Evolutionary conservation across 2,888 invertebrate genomes (phyloP).

Genomic region (Tribolium freemani): DNA sequence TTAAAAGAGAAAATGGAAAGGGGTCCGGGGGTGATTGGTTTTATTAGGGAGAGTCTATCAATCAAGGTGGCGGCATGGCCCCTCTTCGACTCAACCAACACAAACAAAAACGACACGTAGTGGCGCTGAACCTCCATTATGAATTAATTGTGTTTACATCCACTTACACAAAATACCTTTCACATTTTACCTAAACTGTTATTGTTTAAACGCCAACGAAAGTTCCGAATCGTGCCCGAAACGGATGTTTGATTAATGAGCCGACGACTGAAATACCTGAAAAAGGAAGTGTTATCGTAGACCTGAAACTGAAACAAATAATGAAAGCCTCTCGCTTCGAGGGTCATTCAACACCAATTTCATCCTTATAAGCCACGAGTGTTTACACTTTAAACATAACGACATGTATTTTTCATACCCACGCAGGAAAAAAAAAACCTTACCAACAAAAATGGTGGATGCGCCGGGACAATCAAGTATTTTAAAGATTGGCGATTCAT

Average conservation of each 20-base stretch:
- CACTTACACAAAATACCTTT: constrained; percentile 57
- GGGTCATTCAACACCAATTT: constrained; percentile 16
- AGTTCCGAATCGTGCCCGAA: constrained; percentile 15
- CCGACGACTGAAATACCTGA: constrained; percentile 9
- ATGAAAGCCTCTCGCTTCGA: neutral
- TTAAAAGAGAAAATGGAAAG: constrained; percentile 55
- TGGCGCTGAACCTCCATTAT: constrained; percentile 54
- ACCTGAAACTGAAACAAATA: constrained; percentile 4
- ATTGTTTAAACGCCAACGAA: constrained; percentile 36
- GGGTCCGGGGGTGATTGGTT: constrained; percentile 54
- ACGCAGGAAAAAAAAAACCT: too few species aligned
- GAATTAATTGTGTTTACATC: constrained; percentile 60
- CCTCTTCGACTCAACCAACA: constrained; percentile 46
- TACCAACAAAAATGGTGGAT: too few species aligned
- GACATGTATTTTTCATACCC: neutral
- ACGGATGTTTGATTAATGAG: constrained; percentile 34
- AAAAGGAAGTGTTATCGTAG: constrained; percentile 27
- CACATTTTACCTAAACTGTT: constrained; percentile 45
- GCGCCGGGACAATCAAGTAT: too few species aligned
- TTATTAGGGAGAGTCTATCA: constrained; percentile 59
- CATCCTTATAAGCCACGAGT: neutral
- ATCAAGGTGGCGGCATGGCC: constrained; percentile 55
- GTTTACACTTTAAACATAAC: neutral
- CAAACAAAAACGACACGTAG: constrained; percentile 53
- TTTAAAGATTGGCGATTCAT: too few species aligned